Conservation (phyloP, 2,888 invertebrate genomes). For the Lumbricus terrestris region DNA sequence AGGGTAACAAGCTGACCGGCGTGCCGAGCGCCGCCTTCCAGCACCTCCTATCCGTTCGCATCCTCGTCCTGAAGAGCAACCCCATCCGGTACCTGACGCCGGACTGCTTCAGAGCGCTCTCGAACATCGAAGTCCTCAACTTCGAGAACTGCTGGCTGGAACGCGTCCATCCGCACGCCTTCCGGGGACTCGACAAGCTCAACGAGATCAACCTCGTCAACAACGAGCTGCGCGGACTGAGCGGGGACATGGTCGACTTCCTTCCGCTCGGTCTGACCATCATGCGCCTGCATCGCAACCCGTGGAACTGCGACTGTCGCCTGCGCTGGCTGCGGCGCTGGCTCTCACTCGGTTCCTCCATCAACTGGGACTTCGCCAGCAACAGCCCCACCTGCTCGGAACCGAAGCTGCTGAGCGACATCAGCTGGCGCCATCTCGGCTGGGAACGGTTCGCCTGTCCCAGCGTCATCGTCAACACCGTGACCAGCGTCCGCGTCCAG, state of each 20-base stretch:
- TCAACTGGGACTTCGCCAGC: constrained; percentile 38
- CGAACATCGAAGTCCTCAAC: constrained; percentile 38
- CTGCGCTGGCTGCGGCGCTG: constrained; percentile 38
- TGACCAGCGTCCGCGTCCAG: constrained; percentile 29
- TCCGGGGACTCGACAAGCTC: constrained; percentile 31
- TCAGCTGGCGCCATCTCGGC: constrained; percentile 37
- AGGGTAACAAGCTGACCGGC: constrained; percentile 33
- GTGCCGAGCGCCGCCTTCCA: constrained; percentile 35
- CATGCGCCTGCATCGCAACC: constrained; percentile 39
- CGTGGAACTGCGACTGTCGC: constrained; percentile 41
- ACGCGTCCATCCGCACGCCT: constrained; percentile 35
- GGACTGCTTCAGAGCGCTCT: constrained; percentile 33
- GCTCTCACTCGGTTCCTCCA: constrained; percentile 27
- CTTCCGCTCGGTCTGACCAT: constrained; percentile 36
- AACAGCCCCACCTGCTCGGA: constrained; percentile 37
- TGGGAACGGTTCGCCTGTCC: constrained; percentile 40
- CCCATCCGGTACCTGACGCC: constrained; percentile 34
- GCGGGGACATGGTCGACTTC: constrained; percentile 25
- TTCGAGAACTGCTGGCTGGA: constrained; percentile 39
- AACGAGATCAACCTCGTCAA: constrained; percentile 40
- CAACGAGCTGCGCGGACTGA: constrained; percentile 37
- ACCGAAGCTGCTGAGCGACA: constrained; percentile 33
- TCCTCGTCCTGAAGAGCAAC: constrained; percentile 36
- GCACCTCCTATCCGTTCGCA: constrained; percentile 32
- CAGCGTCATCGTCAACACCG: constrained; percentile 28